Conservation (phyloP, 2,797 vertebrate genomes). For the Eulemur albifrons region DNA sequence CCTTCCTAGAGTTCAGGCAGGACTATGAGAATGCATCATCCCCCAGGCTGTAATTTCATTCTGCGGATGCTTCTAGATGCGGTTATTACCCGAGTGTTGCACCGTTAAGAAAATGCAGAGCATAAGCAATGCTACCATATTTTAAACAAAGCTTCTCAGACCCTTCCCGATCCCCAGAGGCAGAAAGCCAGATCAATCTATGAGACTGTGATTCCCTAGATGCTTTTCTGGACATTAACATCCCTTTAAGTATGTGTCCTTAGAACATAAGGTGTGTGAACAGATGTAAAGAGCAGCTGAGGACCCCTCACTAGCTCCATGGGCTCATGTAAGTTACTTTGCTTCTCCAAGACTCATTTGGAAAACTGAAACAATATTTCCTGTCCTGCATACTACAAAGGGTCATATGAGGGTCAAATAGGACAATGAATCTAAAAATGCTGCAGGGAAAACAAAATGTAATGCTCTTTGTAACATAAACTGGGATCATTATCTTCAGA, state of each 20-base stretch:
- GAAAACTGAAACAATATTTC: not conserved
- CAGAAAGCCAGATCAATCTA: not conserved
- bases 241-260: not conserved
- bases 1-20: not conserved
- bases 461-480: not conserved
- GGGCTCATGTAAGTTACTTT: not conserved
- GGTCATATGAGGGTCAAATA: not conserved
- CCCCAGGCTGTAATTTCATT: not conserved
- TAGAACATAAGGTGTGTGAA: not conserved
- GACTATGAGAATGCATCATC: not conserved
- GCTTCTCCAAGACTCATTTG: not conserved
- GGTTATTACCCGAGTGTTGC: not conserved
- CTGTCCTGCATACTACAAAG: not conserved
- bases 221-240: not conserved
- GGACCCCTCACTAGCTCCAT: not conserved
- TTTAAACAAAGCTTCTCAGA: not conserved
- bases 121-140: not conserved
- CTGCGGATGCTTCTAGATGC: not conserved
- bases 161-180: not conserved
- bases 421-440: not conserved
- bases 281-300: not conserved
- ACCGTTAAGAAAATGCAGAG: not conserved
- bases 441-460: not conserved
- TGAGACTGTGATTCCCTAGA: not conserved
- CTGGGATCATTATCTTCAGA: slow-evolving; percentile 11